Conservation (phyloP, 2,797 vertebrate genomes). For the Smutsia gigantea region DNA sequence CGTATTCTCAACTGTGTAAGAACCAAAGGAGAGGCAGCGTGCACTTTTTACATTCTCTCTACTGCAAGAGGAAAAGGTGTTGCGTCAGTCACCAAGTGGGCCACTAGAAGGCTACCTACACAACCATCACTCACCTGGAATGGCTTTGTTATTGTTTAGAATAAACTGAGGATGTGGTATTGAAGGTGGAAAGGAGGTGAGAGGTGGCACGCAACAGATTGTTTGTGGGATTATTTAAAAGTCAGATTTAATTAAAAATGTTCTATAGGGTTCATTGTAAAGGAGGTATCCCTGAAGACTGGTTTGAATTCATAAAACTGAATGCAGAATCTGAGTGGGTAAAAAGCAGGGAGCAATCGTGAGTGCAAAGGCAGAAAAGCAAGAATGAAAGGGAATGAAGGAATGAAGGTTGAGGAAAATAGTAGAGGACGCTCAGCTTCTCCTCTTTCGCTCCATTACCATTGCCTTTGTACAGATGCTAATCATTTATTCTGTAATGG, state of each 20-base stretch:
- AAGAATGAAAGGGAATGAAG: neutral
- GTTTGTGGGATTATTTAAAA: neutral
- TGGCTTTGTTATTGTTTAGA: neutral
- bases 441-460: neutral
- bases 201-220: neutral
- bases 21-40: neutral
- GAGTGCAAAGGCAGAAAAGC: neutral
- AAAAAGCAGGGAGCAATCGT: neutral
- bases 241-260: slow-evolving; percentile 4
- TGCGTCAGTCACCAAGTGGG: neutral
- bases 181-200: neutral
- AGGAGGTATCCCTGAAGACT: neutral
- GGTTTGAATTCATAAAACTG: neutral
- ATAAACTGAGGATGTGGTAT: neutral
- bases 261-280: neutral
- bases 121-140: neutral
- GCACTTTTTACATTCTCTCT: neutral
- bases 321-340: neutral
- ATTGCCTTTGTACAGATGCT: neutral
- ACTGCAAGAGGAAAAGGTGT: neutral
- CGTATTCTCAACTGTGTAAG: neutral
- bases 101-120: neutral
- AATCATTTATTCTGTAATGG: neutral
- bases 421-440: neutral
- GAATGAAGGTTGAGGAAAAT: neutral